phyloP scores from a whole-genome alignment of 2,888 invertebrate species.

The Erebia palarica region DNA sequence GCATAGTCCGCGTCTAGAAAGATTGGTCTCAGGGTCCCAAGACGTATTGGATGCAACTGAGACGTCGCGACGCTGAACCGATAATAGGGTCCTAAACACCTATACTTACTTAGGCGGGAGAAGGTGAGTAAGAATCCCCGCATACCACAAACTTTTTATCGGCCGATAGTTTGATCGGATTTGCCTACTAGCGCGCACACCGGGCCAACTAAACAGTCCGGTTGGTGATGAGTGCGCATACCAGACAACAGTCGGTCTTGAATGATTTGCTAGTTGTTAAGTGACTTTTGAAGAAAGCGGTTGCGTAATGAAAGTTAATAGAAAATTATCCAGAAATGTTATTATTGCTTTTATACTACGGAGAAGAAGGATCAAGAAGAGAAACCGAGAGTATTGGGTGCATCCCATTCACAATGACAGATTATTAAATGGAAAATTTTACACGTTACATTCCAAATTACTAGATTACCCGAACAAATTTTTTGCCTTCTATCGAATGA shows the following conservation, averaged over 20 bases:
- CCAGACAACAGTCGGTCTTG: too few relatives aligned
- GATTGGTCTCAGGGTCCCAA: too few relatives aligned
- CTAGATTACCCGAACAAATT: slow-evolving; percentile 26
- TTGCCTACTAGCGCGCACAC: slow-evolving; percentile 2
- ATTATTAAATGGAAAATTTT: slow-evolving; percentile 32
- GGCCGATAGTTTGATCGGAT: slow-evolving; percentile 3
- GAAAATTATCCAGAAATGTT: neutral
- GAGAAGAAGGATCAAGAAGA: slow-evolving; percentile 20
- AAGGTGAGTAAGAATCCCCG: neutral
- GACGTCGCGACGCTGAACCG: too few relatives aligned
- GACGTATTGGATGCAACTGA: too few relatives aligned
- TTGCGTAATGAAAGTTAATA: too few relatives aligned
- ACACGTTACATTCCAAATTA: slow-evolving; percentile 31
- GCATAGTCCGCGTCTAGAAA: too few relatives aligned
- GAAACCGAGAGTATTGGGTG: slow-evolving; percentile 19
- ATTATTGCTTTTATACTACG: slow-evolving; percentile 12
- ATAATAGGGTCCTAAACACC: too few relatives aligned
- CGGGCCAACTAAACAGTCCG: neutral
- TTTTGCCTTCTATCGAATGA: slow-evolving; percentile 32
- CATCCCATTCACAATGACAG: slow-evolving; percentile 32
- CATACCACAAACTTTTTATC: slow-evolving; percentile 2
- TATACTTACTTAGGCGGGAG: too few relatives aligned
- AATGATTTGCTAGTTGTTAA: too few relatives aligned
- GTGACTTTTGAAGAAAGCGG: too few relatives aligned
- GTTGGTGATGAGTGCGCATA: too few relatives aligned